Evolutionary conservation across 2,888 invertebrate species (phyloP).

Genomic region (Himalopsyche japonica): DNA sequence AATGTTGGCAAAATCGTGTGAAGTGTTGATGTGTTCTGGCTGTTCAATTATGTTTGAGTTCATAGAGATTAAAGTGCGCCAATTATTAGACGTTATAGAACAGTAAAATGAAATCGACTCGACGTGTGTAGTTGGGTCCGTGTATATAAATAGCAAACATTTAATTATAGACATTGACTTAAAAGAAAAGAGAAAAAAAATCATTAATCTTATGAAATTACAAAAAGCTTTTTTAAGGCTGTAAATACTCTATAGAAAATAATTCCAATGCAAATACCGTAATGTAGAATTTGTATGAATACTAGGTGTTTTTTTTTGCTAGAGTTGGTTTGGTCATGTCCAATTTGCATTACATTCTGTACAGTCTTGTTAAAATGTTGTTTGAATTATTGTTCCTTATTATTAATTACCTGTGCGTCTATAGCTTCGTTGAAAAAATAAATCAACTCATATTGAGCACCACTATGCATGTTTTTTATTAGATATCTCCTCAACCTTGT

Average conservation of each 20-base stretch:
- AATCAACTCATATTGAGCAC: not conserved
- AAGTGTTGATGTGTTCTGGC: no score
- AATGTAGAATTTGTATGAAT: constrained; percentile 18
- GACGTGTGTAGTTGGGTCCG: constrained; percentile 14
- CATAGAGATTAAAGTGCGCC: not conserved
- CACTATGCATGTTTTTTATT: not conserved
- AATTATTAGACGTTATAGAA: not conserved
- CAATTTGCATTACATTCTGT: constrained; percentile 8
- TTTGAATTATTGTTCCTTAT: constrained; percentile 34
- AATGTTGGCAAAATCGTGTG: no score
- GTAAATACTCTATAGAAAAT: constrained; percentile 29
- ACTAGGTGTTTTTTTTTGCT: constrained; percentile 8
- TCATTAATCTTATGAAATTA: constrained; percentile 34
- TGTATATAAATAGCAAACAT: constrained; percentile 21
- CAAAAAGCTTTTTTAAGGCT: constrained; percentile 16
- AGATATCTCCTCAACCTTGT: not conserved
- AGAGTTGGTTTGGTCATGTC: not conserved
- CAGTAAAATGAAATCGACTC: not conserved
- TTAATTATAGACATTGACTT: constrained; percentile 7
- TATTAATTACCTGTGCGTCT: constrained; percentile 27
- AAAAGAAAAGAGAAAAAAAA: constrained; percentile 6
- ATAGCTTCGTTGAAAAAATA: constrained; percentile 22
- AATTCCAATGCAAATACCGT: not conserved
- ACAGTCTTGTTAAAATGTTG: constrained; percentile 33
- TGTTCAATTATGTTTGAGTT: not conserved